These are phyloP conservation scores for Volucella bombylans DNA, from an alignment of 2,888 invertebrate species.

Conservation along the genomic window DNA sequence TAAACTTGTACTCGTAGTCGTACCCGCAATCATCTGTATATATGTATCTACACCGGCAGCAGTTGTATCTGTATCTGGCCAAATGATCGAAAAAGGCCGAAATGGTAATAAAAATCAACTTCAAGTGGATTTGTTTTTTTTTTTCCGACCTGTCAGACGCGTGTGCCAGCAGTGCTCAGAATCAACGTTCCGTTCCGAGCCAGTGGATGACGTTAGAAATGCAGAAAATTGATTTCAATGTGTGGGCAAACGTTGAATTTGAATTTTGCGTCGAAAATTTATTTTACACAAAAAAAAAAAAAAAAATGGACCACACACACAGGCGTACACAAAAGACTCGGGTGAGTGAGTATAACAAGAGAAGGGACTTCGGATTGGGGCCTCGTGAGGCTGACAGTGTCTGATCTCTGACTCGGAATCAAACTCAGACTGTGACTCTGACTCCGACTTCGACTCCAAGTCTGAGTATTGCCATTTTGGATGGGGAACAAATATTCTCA, in stretches of 20 bases:
- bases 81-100: constrained; percentile 23
- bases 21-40: too few species aligned
- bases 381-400: too few species aligned
- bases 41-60: not conserved
- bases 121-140: constrained; percentile 47
- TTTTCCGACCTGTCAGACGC: constrained; percentile 59
- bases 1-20: too few species aligned
- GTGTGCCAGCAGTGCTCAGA: constrained; percentile 31
- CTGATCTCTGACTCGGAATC: too few species aligned
- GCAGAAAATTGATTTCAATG: constrained; percentile 62
- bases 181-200: not conserved
- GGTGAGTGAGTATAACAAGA: constrained; percentile 12
- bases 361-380: too few species aligned
- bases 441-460: not conserved
- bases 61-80: constrained; percentile 11
- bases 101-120: constrained; percentile 55
- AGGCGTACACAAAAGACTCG: not conserved
- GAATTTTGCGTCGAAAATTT: constrained; percentile 40
- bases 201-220: constrained; percentile 65
- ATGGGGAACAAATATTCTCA: not conserved
- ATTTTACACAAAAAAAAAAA: constrained; percentile 1
- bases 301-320: constrained; percentile 12
- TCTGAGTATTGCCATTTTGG: constrained; percentile 55
- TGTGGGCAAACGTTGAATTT: constrained; percentile 46
- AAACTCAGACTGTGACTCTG: not conserved